Percentiles rank a stretch among this genome's conserved stretches.
These are phyloP conservation scores for Drepanosiphum platanoidis DNA, from an alignment of 2,888 invertebrate species.

Conservation along the genomic window DNA sequence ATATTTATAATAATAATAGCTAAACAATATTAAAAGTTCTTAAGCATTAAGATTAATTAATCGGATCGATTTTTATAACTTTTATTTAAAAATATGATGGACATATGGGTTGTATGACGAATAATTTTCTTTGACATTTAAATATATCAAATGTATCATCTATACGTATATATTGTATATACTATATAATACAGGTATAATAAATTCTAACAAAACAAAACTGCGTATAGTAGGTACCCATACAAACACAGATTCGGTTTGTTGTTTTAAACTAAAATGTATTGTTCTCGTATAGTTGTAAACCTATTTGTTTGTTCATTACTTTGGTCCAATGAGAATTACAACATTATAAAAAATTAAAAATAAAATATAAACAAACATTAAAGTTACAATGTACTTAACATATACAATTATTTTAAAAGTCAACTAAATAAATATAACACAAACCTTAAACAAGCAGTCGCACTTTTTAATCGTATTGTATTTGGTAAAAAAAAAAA, in stretches of 20 bases:
- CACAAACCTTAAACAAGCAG: background rate
- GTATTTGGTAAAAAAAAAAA: background rate
- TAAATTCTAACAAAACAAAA: slow-evolving; percentile 2
- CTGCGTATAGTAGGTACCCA: background rate
- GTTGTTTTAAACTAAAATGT: slow-evolving; percentile 10
- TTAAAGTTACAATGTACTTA: too few relatives aligned
- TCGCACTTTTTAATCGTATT: background rate
- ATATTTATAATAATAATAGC: too few relatives aligned
- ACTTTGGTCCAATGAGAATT: background rate
- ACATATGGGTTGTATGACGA: too few relatives aligned
- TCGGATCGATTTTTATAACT: too few relatives aligned
- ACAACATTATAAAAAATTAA: background rate
- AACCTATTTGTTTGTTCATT: background rate
- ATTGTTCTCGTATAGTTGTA: background rate
- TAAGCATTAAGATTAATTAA: too few relatives aligned
- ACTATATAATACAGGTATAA: background rate
- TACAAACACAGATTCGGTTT: background rate
- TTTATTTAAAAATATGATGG: too few relatives aligned
- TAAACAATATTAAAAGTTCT: too few relatives aligned
- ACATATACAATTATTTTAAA: too few relatives aligned
- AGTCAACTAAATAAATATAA: background rate
- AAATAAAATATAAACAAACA: too few relatives aligned
- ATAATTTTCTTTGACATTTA: too few relatives aligned
- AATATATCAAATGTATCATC: too few relatives aligned
- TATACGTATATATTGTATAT: background rate